Percentiles rank a stretch among this genome's conserved stretches.
These are phyloP conservation scores for Gastracanthus pulcherrimus DNA, from an alignment of 2,888 invertebrate species.

Conservation along the genomic window DNA sequence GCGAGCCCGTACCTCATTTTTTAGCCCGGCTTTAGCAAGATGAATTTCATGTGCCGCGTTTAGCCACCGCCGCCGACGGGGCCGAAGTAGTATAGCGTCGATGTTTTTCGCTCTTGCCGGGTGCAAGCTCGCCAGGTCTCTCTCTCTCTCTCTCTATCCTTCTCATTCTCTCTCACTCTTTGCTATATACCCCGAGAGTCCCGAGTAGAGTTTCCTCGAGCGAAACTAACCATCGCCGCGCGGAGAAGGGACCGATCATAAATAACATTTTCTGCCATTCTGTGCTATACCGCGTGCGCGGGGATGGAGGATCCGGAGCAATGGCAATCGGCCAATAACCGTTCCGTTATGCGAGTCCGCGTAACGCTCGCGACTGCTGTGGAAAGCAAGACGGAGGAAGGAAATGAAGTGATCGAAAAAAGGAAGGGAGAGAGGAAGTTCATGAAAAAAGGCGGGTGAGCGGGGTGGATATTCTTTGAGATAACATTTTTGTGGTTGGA, in stretches of 20 bases:
- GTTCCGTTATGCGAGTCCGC: conserved; percentile 7
- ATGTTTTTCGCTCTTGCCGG: conserved; percentile 2
- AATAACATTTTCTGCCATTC: conserved; percentile 40
- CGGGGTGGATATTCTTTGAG: background rate
- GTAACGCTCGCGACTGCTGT: background rate
- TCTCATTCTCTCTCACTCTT: too few relatives aligned
- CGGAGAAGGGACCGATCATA: conserved; percentile 32
- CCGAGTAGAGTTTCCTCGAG: conserved; percentile 1
- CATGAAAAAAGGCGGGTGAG: background rate
- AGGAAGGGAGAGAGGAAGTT: conserved; percentile 20
- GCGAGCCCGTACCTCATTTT: background rate
- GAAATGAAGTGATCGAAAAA: background rate
- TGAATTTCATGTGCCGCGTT: background rate
- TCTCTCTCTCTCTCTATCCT: too few relatives aligned
- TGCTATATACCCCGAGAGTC: background rate
- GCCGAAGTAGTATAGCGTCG: too few relatives aligned
- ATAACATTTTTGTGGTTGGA: background rate
- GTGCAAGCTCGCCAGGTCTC: background rate
- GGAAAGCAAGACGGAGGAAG: background rate
- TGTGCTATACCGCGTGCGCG: background rate
- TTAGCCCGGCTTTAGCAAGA: background rate
- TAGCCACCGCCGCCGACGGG: background rate
- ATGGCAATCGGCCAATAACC: conserved; percentile 55
- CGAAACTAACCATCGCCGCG: conserved; percentile 9
- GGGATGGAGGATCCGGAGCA: conserved; percentile 12